Evolutionary conservation across 2,113 vertebrate genomes (phyloP).

Genomic region (Papio anubis): DNA sequence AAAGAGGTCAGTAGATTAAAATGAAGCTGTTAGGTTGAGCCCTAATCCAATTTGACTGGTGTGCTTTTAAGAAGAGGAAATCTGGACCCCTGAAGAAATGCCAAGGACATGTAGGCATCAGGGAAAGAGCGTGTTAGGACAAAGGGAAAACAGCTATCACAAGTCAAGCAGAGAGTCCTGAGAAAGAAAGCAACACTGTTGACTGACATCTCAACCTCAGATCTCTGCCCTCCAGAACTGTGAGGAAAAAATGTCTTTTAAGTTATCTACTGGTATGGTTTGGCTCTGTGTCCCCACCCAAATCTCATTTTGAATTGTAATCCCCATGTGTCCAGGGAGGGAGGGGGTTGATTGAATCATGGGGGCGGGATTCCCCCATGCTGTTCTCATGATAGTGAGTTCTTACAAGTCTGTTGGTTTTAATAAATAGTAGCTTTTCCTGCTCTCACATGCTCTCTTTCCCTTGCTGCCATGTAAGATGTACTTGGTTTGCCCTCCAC

Average conservation of each 20-base stretch:
- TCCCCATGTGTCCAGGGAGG: too few species aligned
- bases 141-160: not conserved
- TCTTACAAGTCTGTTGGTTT: too few species aligned
- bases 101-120: accelerated
- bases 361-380: too few species aligned
- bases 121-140: not conserved
- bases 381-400: too few species aligned
- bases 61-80: not conserved
- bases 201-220: not conserved
- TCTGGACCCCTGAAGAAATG: not conserved
- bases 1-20: not conserved
- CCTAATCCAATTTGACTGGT: not conserved
- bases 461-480: too few species aligned
- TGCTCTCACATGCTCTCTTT: too few species aligned
- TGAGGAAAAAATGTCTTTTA: not conserved
- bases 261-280: not conserved
- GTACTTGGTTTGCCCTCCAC: too few species aligned
- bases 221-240: not conserved
- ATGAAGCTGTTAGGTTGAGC: not conserved
- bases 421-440: too few species aligned
- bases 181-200: not conserved
- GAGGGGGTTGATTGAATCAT: too few species aligned
- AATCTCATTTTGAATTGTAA: too few species aligned
- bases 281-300: too few species aligned
- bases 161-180: not conserved